Evolutionary conservation across 2,113 vertebrate genomes (phyloP).

Genomic region (Pithys albifrons): DNA sequence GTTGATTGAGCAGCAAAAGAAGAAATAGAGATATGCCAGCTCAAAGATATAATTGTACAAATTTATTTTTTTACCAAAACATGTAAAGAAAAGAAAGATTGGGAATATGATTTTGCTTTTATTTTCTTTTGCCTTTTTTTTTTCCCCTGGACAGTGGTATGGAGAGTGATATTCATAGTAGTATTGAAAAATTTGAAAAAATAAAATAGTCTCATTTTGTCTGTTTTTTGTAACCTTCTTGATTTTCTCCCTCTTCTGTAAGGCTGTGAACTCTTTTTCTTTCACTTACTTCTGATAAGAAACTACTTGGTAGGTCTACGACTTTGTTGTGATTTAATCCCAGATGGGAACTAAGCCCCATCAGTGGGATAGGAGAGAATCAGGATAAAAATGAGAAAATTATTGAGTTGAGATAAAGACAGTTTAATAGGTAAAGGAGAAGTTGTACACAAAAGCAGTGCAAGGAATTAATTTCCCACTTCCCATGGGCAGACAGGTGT

Average conservation of each 20-base stretch:
- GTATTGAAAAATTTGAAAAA: neutral
- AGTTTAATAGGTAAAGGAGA: neutral
- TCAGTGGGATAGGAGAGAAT: neutral
- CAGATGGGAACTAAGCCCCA: neutral
- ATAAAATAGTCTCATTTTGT: neutral
- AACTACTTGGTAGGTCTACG: neutral
- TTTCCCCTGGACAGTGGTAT: neutral
- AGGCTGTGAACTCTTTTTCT: neutral
- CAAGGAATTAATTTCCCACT: neutral
- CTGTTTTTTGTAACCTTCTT: neutral
- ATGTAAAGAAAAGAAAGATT: neutral
- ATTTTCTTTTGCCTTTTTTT: neutral
- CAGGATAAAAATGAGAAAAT: neutral
- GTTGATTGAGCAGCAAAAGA: neutral
- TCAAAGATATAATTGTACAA: neutral
- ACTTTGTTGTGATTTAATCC: neutral
- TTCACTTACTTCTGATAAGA: neutral
- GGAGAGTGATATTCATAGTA: neutral
- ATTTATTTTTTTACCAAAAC: neutral
- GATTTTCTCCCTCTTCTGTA: neutral
- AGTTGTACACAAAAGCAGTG: accelerated
- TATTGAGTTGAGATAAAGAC: neutral
- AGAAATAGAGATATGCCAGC: neutral
- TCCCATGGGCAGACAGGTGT: neutral
- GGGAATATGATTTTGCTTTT: neutral